phyloP scores from a whole-genome alignment of 2,888 invertebrate genomes.

The Lepeophtheirus nordmannii region DNA sequence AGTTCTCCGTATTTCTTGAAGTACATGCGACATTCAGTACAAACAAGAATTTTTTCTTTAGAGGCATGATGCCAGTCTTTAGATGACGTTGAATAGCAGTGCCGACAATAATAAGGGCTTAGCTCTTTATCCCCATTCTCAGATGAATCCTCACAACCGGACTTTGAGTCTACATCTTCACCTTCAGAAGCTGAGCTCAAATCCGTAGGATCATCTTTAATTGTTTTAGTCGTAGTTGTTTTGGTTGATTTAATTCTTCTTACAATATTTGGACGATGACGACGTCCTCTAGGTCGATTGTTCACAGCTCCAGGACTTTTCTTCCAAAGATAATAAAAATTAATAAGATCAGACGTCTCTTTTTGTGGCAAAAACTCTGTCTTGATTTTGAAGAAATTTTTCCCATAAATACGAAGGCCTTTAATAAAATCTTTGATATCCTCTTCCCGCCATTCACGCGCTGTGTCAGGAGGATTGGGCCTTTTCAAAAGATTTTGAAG shows the following conservation, averaged over 20 bases:
- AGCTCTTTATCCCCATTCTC: slow-evolving; percentile 76
- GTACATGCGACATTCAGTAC: slow-evolving; percentile 57
- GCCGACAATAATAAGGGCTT: slow-evolving; percentile 50
- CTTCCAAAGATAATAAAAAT: slow-evolving; percentile 99
- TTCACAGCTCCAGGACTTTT: slow-evolving; percentile 95
- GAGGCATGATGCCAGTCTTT: slow-evolving; percentile 57
- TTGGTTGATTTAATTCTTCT: slow-evolving; percentile 66
- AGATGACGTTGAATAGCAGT: slow-evolving; percentile 55
- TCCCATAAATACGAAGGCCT: slow-evolving; percentile 92
- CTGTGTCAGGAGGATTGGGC: slow-evolving; percentile 89
- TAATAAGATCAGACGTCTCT: slow-evolving; percentile 90
- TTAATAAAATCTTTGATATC: slow-evolving; percentile 96
- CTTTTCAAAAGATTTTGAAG: slow-evolving; percentile 90
- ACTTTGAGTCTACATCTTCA: neutral
- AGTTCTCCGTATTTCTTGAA: slow-evolving; percentile 62
- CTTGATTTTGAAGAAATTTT: slow-evolving; percentile 93
- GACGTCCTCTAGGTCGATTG: slow-evolving; percentile 77
- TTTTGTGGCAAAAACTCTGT: slow-evolving; percentile 92
- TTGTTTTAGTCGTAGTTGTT: slow-evolving; percentile 56
- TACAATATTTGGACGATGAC: slow-evolving; percentile 64
- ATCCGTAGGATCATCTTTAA: slow-evolving; percentile 28
- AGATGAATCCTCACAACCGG: slow-evolving; percentile 57
- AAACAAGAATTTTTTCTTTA: slow-evolving; percentile 51
- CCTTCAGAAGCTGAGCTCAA: slow-evolving; percentile 28
- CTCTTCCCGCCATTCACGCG: slow-evolving; percentile 95